Evolutionary conservation across 2,113 vertebrate genomes (phyloP).

Genomic region (Vulpes ferrilata): DNA sequence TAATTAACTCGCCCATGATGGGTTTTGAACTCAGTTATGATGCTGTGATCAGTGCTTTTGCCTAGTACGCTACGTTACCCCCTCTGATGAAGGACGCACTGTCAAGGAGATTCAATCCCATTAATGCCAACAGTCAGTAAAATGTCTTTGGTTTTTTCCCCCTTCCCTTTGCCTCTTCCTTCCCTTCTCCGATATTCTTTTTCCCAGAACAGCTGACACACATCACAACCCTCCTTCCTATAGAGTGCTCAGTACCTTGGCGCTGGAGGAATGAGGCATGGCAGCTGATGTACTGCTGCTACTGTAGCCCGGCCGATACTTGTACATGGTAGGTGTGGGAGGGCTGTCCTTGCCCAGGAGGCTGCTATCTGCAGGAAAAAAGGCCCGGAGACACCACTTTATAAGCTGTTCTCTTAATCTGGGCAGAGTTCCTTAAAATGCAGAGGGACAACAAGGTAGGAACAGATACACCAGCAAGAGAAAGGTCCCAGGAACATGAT

Average conservation of each 20-base stretch:
- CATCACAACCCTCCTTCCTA: no score
- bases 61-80: background rate
- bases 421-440: background rate
- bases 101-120: background rate
- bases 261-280: conserved; percentile 89
- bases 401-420: background rate
- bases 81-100: background rate
- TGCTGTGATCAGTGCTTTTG: background rate
- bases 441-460: background rate
- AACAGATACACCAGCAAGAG: background rate
- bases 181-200: background rate
- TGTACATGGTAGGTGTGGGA: conserved; percentile 96
- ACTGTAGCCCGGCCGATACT: conserved; percentile 95
- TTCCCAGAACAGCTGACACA: background rate
- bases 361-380: conserved; percentile 90
- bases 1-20: background rate
- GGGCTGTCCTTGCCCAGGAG: conserved; percentile 93
- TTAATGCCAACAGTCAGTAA: background rate
- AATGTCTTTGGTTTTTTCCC: background rate
- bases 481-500: background rate
- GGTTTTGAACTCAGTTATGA: background rate
- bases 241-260: conserved; percentile 83
- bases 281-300: conserved; percentile 91
- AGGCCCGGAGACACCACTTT: background rate
- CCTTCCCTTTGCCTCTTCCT: background rate